These are phyloP conservation scores for Ascaphus truei DNA, from an alignment of 2,113 vertebrate genomes.

Conservation along the genomic window DNA sequence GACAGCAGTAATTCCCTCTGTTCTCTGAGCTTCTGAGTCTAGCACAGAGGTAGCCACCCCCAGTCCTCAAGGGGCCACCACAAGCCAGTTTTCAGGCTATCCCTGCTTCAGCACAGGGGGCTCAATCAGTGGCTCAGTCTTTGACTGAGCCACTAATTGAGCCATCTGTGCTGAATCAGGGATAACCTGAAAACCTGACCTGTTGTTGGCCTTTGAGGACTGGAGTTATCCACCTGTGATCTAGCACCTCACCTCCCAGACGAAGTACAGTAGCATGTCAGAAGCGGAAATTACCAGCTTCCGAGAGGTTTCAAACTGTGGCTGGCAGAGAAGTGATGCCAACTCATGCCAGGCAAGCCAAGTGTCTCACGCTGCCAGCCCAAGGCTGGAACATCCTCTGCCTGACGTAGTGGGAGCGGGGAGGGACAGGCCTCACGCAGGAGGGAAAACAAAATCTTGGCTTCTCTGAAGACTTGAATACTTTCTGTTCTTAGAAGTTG, in stretches of 20 bases:
- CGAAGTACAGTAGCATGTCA: background rate
- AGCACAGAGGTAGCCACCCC: no score
- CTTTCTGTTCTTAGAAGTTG: conserved; percentile 22
- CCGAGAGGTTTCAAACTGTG: background rate
- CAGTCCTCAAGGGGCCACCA: no score
- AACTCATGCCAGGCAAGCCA: background rate
- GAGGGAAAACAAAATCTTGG: conserved; percentile 10
- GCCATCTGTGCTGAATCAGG: no score
- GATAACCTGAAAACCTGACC: no score
- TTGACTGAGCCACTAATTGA: no score
- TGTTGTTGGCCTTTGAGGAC: no score
- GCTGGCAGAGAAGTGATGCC: background rate
- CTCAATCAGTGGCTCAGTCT: no score
- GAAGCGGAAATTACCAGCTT: background rate
- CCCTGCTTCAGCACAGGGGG: no score
- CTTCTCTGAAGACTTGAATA: conserved; percentile 1
- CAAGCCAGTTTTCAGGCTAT: no score
- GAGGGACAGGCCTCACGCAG: background rate
- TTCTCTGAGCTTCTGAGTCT: no score
- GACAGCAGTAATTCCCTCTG: no score
- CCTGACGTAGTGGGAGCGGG: background rate
- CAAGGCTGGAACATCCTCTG: background rate
- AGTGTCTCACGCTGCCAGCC: background rate
- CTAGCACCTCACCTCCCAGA: background rate
- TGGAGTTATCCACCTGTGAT: no score